Conservation (phyloP, 2,113 vertebrate genomes). For the Petromus typicus region DNA sequence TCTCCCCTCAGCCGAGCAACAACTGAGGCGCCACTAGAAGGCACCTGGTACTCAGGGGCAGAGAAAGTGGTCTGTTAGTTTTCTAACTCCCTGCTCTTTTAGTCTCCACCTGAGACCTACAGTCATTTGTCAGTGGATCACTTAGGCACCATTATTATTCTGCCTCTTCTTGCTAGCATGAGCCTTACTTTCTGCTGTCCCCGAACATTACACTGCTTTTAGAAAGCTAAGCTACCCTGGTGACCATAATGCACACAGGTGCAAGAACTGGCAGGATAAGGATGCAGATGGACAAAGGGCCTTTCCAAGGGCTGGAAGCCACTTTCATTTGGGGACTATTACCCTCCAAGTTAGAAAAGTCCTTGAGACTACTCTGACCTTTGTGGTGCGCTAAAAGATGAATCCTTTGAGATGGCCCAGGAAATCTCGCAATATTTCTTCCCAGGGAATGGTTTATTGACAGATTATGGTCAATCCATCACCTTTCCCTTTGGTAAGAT, state of each 20-base stretch:
- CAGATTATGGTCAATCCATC: background rate
- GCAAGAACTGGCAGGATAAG: background rate
- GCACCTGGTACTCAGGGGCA: background rate
- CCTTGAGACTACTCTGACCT: background rate
- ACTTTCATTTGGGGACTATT: background rate
- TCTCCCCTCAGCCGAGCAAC: background rate
- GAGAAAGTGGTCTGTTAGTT: background rate
- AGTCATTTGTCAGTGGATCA: background rate
- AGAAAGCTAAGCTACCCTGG: background rate
- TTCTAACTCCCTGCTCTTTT: background rate
- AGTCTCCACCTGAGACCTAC: background rate
- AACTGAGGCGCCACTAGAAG: constrained; percentile 8
- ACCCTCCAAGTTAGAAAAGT: background rate
- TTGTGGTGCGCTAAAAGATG: background rate
- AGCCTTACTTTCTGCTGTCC: background rate
- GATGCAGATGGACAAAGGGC: background rate
- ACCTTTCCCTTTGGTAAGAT: background rate
- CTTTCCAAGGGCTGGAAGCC: background rate
- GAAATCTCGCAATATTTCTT: constrained; percentile 15
- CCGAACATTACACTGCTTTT: constrained; percentile 28
- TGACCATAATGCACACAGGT: background rate
- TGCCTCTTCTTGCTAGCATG: background rate
- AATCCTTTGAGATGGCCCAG: background rate
- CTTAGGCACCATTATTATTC: background rate
- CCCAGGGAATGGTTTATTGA: background rate